These are phyloP conservation scores for Oscheius onirici DNA, from an alignment of 2,888 invertebrate genomes.

Conservation along the genomic window DNA sequence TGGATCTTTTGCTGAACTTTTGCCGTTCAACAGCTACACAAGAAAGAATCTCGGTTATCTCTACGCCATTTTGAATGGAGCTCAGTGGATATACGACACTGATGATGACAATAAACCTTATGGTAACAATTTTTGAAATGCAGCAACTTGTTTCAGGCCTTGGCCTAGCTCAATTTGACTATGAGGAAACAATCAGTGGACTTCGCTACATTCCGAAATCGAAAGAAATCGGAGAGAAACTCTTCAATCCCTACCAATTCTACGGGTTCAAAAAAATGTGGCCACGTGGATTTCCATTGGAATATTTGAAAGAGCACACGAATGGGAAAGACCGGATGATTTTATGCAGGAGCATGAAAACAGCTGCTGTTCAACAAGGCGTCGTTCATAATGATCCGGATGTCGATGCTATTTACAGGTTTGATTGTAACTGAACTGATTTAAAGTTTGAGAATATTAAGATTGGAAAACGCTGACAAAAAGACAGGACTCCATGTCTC, in stretches of 20 bases:
- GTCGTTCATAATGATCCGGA: slow-evolving; percentile 54
- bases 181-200: slow-evolving; percentile 5
- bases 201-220: slow-evolving; percentile 3
- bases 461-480: slow-evolving; percentile 45
- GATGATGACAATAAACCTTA: slow-evolving; percentile 43
- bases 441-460: slow-evolving; percentile 4
- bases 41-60: slow-evolving; percentile 41
- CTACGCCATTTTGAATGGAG: slow-evolving; percentile 40
- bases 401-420: slow-evolving; percentile 52
- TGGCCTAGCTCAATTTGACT: slow-evolving; percentile 49
- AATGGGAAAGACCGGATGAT: slow-evolving; percentile 38
- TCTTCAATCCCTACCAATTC: slow-evolving; percentile 52
- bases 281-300: slow-evolving; percentile 53
- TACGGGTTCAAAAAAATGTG: slow-evolving; percentile 45
- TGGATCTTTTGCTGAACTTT: not conserved
- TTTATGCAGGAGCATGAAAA: slow-evolving; percentile 37
- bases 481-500: slow-evolving; percentile 37
- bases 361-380: slow-evolving; percentile 55
- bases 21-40: slow-evolving; percentile 26
- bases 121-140: slow-evolving; percentile 6
- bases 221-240: slow-evolving; percentile 26
- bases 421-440: too few relatives aligned
- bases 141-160: slow-evolving; percentile 35
- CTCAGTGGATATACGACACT: slow-evolving; percentile 43
- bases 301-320: slow-evolving; percentile 40